phyloP scores from a whole-genome alignment of 2,113 vertebrate species.

The Catharus bicknelli region DNA sequence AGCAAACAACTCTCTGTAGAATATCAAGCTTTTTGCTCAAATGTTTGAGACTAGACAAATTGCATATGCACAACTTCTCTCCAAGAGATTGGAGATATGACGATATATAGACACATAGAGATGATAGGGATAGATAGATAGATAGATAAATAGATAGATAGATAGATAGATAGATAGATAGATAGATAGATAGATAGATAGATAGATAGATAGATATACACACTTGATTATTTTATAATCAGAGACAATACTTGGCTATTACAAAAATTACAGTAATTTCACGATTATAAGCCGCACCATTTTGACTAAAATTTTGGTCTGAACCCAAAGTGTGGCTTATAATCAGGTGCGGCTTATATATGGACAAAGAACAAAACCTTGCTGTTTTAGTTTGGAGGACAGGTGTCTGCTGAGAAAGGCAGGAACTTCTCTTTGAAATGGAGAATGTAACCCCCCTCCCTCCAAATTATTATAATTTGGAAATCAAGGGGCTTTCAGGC shows the following conservation, averaged over 20 bases:
- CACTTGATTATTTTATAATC: not conserved
- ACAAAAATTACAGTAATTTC: not conserved
- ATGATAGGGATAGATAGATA: too few species aligned
- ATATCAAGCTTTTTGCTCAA: not conserved
- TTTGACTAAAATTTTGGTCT: too few species aligned
- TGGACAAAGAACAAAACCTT: too few species aligned
- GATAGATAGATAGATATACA: not conserved
- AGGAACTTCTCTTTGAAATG: too few species aligned
- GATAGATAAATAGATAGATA: not conserved
- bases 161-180: not conserved
- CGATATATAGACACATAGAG: not conserved
- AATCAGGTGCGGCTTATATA: too few species aligned
- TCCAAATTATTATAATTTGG: too few species aligned
- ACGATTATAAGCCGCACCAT: too few species aligned
- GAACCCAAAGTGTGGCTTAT: too few species aligned
- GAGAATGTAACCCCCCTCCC: too few species aligned
- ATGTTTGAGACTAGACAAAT: not conserved
- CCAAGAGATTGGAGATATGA: not conserved
- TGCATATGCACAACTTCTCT: fast-evolving
- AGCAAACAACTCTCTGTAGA: not conserved
- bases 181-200: not conserved
- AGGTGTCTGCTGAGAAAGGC: too few species aligned
- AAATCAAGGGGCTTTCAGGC: too few species aligned
- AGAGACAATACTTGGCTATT: not conserved
- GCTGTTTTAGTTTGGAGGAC: too few species aligned